Percentiles rank a stretch among this genome's conserved stretches.
Conservation (phyloP, 2,888 invertebrate genomes). For the Theretra japonica region DNA sequence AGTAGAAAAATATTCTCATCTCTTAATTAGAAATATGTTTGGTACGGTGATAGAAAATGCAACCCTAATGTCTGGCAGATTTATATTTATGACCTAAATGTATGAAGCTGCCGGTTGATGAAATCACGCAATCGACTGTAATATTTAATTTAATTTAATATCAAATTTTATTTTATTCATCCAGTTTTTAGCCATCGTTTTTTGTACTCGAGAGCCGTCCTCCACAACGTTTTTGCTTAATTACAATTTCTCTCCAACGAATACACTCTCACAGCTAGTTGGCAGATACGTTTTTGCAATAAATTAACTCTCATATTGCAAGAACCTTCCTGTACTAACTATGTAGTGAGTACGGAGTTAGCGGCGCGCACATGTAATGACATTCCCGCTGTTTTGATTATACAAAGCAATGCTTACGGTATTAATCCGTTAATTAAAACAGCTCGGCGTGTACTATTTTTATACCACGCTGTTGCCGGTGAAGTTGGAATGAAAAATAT, state of each 20-base stretch:
- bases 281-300: conserved; percentile 9
- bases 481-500: not conserved
- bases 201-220: not conserved
- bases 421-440: conserved; percentile 15
- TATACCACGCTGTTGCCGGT: not conserved
- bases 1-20: too few species aligned
- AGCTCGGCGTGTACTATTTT: not conserved
- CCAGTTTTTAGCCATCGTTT: too few species aligned
- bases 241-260: conserved; percentile 2
- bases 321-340: conserved; percentile 10
- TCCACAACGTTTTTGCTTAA: not conserved
- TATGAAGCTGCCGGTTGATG: too few species aligned
- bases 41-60: too few species aligned
- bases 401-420: conserved; percentile 19
- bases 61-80: too few species aligned
- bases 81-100: too few species aligned
- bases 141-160: not conserved
- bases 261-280: not conserved
- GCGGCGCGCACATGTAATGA: conserved; percentile 1
- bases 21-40: too few species aligned
- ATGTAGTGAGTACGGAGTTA: not conserved
- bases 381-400: conserved; percentile 9
- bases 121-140: not conserved
- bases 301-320: conserved; percentile 13
- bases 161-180: not conserved